These are phyloP conservation scores for Cremastinae sp. DNA, from an alignment of 2,888 invertebrate species.

Conservation along the genomic window DNA sequence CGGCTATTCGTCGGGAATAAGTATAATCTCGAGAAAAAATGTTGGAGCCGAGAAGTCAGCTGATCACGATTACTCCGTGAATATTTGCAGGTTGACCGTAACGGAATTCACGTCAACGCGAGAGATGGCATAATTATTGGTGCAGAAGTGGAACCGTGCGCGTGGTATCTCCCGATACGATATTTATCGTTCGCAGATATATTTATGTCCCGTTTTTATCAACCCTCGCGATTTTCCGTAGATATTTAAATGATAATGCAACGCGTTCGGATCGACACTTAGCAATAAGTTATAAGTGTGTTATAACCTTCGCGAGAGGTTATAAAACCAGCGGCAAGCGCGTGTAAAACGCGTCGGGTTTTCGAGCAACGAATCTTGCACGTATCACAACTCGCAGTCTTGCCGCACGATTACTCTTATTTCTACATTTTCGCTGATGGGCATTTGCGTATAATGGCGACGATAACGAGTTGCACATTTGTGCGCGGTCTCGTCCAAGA, in stretches of 20 bases:
- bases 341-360: no score
- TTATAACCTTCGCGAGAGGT: no score
- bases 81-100: not conserved
- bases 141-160: conserved; percentile 5
- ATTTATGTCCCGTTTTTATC: conserved; percentile 13
- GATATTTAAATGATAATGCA: not conserved
- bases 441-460: conserved; percentile 17
- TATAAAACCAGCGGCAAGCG: no score
- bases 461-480: conserved; percentile 50
- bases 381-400: not conserved
- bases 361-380: no score
- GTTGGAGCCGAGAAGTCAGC: not conserved
- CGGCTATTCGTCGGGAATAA: not conserved
- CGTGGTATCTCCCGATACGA: conserved; percentile 18
- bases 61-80: conserved; percentile 3
- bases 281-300: no score
- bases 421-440: conserved; percentile 4
- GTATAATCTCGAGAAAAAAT: conserved; percentile 13
- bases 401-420: not conserved
- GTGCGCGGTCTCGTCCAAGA: conserved; percentile 29
- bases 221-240: not conserved
- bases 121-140: conserved; percentile 2
- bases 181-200: not conserved
- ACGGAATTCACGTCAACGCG: not conserved
- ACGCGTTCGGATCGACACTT: conserved; percentile 1